Evolutionary conservation across 2,888 invertebrate species (phyloP), one percentile per base, ranked within the genome.

Genomic region (Heliconius aoede): DNA sequence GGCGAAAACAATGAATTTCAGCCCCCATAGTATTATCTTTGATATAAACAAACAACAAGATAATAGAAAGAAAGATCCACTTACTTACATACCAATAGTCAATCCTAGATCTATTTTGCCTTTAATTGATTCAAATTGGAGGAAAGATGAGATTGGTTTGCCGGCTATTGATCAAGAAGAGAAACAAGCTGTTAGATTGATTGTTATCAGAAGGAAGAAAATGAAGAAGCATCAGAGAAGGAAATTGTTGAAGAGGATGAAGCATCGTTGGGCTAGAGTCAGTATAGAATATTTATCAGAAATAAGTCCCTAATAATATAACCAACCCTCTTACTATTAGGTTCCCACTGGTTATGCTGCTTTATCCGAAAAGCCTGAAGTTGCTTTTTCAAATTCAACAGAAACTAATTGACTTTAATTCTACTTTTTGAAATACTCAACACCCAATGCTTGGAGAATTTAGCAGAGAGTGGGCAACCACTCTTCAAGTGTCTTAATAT

Each of bases 151-250:
- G 68, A 83, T 95, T 32, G 94, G 95, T 40, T 83, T 95, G 64
- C 95, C 95, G 0, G 84, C 92, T 0, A 80, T 86, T 1, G 85
- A 85, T 4, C 87, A 89, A 73, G 93, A 95, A 71, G 96, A 96
- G 85, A 97, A 96, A 85, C 95, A 96, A 84, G 97, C 98, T 0
- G 95, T 95, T 0, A 93, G 97, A 73, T 89, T 98, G 77, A 96
- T 98, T 81, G 96, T 97, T 0, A 97, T 98, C 55, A 95, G 98
- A 71, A 94, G 96, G 72, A 95, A 96, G 74, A 98, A 98, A 91
- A 98, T 98, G 97, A 97, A 96, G 89, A 97, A 97, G 83, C 98
- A 98, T 86, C 97, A 98, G 87, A 91, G 97, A 67, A 96, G 91
- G 87, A 98, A 98, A 89, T 91, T 97, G 74, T 95, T 97, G 81